Conservation (phyloP, 1,140 invertebrate genomes). For the Pectinophora gossypiella region DNA sequence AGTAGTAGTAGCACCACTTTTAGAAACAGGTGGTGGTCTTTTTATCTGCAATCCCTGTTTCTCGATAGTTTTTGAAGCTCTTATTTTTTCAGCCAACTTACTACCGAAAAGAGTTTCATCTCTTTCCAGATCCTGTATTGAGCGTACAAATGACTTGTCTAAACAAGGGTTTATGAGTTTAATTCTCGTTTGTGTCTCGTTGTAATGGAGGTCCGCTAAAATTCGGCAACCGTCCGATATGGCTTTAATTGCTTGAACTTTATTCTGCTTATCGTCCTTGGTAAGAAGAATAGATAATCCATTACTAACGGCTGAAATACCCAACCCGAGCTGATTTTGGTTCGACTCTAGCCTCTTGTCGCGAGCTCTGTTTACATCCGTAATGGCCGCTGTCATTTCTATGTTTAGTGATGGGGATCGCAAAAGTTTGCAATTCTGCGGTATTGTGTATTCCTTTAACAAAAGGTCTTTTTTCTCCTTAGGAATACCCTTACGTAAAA, state of each 20-base stretch:
- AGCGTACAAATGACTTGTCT: constrained; percentile 15
- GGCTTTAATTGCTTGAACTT: constrained; percentile 11
- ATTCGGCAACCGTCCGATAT: constrained; percentile 19
- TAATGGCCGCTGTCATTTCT: constrained; percentile 18
- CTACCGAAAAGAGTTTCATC: constrained; percentile 25
- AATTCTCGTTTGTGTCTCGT: constrained; percentile 12
- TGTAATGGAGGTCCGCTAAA: constrained; percentile 19
- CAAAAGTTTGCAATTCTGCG: constrained; percentile 18
- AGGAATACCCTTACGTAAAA: constrained; percentile 18
- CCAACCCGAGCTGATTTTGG: constrained; percentile 24
- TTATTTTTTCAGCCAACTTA: constrained; percentile 24
- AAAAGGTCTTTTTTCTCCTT: constrained; percentile 16
- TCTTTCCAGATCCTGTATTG: constrained; percentile 18
- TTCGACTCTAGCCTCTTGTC: constrained; percentile 15
- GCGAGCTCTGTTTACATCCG: constrained; percentile 14
- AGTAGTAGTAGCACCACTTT: not conserved
- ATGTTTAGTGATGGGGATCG: constrained; percentile 20
- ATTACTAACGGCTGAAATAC: constrained; percentile 17
- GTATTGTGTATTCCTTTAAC: constrained; percentile 16
- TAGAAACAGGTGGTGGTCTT: constrained; percentile 5
- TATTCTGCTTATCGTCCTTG: constrained; percentile 11
- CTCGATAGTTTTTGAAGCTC: constrained; percentile 23
- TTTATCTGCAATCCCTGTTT: constrained; percentile 27
- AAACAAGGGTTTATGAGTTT: constrained; percentile 21
- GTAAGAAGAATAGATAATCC: constrained; percentile 10